Conservation (phyloP, 2,113 vertebrate species). For the Hemichromis elongatus region DNA sequence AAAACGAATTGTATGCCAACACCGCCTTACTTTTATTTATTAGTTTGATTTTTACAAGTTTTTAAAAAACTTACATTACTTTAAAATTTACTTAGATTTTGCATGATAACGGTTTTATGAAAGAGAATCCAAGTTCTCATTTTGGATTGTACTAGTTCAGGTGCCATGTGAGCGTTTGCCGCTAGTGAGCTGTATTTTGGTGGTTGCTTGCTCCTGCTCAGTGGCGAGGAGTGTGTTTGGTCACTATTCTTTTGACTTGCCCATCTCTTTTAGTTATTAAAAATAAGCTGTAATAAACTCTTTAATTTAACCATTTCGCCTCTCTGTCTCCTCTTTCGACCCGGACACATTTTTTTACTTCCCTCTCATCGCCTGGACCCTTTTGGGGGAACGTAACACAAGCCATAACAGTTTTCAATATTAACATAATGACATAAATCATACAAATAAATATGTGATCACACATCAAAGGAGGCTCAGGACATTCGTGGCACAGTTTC, state of each 20-base stretch:
- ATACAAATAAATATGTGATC: neutral
- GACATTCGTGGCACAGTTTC: neutral
- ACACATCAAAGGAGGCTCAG: neutral
- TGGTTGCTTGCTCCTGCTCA: too few relatives aligned
- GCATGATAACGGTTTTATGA: neutral
- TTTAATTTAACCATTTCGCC: too few relatives aligned
- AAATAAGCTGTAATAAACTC: too few relatives aligned
- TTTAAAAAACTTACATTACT: neutral
- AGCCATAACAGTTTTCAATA: neutral
- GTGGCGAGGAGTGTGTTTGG: too few relatives aligned
- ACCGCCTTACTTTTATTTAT: neutral
- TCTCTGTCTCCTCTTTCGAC: too few relatives aligned
- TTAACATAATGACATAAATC: neutral
- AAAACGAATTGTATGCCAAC: neutral
- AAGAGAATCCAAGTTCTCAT: neutral
- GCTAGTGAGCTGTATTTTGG: too few relatives aligned
- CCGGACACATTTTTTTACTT: too few relatives aligned
- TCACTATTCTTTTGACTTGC: too few relatives aligned
- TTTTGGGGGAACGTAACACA: too few relatives aligned
- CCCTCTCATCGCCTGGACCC: too few relatives aligned
- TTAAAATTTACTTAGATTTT: neutral
- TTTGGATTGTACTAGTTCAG: neutral
- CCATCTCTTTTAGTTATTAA: too few relatives aligned
- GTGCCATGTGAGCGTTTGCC: too few relatives aligned
- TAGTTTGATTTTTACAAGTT: neutral